Base-by-base conservation (phyloP, 2,888 invertebrate genomes). In the Ormyrus thymus region DNA sequence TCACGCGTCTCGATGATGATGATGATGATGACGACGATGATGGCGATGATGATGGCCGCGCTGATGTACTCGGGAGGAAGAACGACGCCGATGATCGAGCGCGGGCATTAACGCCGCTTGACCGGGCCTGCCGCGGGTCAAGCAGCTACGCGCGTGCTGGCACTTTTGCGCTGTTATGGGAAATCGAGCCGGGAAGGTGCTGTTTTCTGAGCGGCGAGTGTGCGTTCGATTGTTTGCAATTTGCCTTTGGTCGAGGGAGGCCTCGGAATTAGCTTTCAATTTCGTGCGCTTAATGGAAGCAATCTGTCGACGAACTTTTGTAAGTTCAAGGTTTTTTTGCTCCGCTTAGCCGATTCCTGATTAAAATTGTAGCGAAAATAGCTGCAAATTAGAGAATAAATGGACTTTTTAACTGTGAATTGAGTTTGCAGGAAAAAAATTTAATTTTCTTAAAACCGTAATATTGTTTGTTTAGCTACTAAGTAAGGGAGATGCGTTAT, bases 111-210 rank as follows among this genome's bases (percentile, higher is more conserved):
- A 72, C 77, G 72, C 45, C 56, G 62, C 56, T 76, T 62, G 53
- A 29, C 15, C 11, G 29, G 11, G 7, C 2, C 45, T 7, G n/a
- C 58, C 56, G 64, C 51, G 82, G 78, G 78, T 74, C 76, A 79
- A 81, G 66, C 68, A 83, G 83, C 83, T 79, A 15, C 58, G 78
- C 81, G 82, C 15, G 45, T 10, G 6, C 51, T 43, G 56, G 68
- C 29, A 50, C 64, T 73, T 78, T 64, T 62, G n/a, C 66, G 10
- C 65, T 45, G 11, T 70, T 70, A 64, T 11, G 50, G n/a, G 46
- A 45, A 64, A n/a, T 53, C 46, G 56, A 64, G 53, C 71, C 3
- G n/a, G 15, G 55, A 64, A 50, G 10, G 48, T 53, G 46, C 48
- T 69, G 62, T 74, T 62, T 69, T 9, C 9, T 46, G 70, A 43